Base-by-base conservation (phyloP, 2,888 invertebrate genomes). In the Eupithecia abbreviata region DNA sequence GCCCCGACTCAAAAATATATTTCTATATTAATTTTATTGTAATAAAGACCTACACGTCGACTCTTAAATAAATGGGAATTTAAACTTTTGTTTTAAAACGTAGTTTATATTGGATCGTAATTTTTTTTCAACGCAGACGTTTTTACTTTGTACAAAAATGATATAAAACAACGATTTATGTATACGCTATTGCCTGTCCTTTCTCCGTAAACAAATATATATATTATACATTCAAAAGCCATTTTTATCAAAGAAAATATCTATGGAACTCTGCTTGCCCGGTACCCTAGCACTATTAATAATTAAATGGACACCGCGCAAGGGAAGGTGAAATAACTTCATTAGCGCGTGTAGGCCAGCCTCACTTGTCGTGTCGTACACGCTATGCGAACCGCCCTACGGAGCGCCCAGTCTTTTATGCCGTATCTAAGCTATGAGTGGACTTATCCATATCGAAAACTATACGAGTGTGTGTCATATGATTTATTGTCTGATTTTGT, bases 291-390 rank as follows among this genome's bases (percentile, higher is more conserved):
- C 9, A 62, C 71, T 43, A 68, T 74, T 74, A 51, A 74, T 77
- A 65, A 74, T 77, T 66, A 72, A 79, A 74, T 76, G 42, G 71
- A 73, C 77, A 77, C 77, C 77, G 72, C 66, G 67, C n/a, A n/a
- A 69, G 55, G 42, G 69, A 71, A 68, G n/a, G 79, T 74, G 76
- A 80, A 79, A 83, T 85, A 82, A 86, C 81, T 77, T 82, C 82
- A 85, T 85, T 85, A 87, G 78, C 73, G 73, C 79, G 70, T 75
- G 76, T 79, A 75, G 78, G 71, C 73, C 84, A 82, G 84, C n/a
- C 67, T n/a, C 43, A 10, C 67, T 43, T 67, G 67, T 68, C 43
- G 82, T 84, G 84, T 81, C 75, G 73, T 79, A 81, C 80, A 81
- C 81, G 49, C 55, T 15, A 72, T 51, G 9, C 78, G 71, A 69